Evolutionary conservation across 2,797 vertebrate species (phyloP), one percentile per base, ranked within the genome.

Genomic region (Pipistrellus pipistrellus): DNA sequence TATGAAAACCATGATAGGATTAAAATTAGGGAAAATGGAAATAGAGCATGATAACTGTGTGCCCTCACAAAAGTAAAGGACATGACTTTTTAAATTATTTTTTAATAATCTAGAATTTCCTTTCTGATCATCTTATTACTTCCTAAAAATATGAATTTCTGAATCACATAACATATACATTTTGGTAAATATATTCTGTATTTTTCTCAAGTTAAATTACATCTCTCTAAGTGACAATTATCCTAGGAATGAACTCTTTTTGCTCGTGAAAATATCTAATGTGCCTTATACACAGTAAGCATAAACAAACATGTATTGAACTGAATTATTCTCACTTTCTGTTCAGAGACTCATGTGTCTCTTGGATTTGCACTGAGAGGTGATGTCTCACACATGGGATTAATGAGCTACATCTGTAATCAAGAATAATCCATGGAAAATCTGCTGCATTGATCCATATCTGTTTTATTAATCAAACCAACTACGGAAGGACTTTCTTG

Each of bases 401-500:
- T 96, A 96, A 95, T 89, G 85, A 94, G n/a, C 71, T 90, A 95
- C 94, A 95, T 96, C 83, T 96, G 90, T 91, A 86, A 89, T 94
- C 92, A 88, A 96, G 96, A 97, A 81, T 95, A 92, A 71, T 48
- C 71, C 15, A 23, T 35, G 78, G 82, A 90, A 96, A 97, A 96
- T 21, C 80, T 92, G 76, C 80, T 88, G 32, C 85, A 93, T 82
- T 95, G 94, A 96, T 96, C 51, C 51, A 13, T 96, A 96, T 96
- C 94, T 97, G 91, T 88, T 93, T 96, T 95, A 92, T 96, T 97
- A 93, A 96, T 96, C 94, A 95, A 84, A 32, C 44, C 77, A 44
- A 87, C 88, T 94, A 48, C 0, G 1, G 94, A 97, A 96, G 78
- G 55, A 48, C 71, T 97, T 97, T 97, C 83, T 96, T 95, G 90